Conservation (phyloP, 2,113 vertebrate species). For the Petrocephalus zakoni region DNA sequence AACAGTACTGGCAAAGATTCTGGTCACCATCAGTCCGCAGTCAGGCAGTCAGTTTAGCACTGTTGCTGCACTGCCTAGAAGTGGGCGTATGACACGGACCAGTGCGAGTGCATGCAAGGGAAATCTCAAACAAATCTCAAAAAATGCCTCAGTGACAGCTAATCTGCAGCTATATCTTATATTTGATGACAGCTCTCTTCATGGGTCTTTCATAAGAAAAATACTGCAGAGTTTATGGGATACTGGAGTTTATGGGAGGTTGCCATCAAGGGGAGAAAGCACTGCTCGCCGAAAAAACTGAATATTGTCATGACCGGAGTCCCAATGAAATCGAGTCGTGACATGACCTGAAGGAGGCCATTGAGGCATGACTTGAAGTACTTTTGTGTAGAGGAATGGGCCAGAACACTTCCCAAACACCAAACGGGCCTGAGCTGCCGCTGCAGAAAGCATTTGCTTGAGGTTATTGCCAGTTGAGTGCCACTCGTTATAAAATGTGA, state of each 20-base stretch:
- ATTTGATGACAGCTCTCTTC: neutral
- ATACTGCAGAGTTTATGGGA: neutral
- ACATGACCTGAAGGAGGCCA: neutral
- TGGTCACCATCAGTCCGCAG: neutral
- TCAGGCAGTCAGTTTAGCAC: neutral
- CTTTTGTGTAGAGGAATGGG: neutral
- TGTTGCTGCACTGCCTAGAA: neutral
- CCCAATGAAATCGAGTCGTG: neutral
- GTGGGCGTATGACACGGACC: neutral
- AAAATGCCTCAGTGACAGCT: neutral
- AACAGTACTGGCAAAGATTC: neutral
- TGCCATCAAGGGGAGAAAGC: neutral
- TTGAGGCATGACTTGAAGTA: neutral
- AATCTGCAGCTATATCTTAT: neutral
- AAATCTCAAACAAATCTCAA: neutral
- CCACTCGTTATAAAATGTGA: neutral
- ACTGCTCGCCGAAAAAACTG: neutral
- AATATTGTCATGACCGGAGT: neutral
- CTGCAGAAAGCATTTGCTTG: neutral
- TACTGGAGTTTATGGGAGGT: neutral
- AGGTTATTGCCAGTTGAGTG: neutral
- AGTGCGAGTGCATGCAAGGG: neutral
- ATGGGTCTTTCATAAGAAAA: neutral
- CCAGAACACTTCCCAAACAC: neutral
- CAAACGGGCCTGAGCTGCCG: neutral